Percentiles rank a stretch among this genome's conserved stretches.
phyloP scores from a whole-genome alignment of 1,140 invertebrate species.

The Orussus abietinus region DNA sequence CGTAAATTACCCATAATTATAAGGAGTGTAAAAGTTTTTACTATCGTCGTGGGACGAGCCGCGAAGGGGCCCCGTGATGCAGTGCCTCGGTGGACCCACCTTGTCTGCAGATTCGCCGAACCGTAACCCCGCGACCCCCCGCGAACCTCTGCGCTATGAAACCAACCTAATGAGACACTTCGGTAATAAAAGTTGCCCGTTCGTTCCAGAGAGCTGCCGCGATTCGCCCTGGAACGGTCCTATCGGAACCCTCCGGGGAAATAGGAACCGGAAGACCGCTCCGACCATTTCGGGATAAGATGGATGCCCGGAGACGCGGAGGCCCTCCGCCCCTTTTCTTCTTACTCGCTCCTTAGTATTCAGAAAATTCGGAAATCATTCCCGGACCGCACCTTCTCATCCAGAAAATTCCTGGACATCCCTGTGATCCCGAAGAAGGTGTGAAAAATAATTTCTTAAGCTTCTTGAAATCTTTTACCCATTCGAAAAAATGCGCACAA shows the following conservation, averaged over 20 bases:
- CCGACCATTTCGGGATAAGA: too few species aligned
- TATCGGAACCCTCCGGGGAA: not conserved
- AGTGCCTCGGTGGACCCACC: conserved; percentile 45
- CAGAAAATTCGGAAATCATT: too few species aligned
- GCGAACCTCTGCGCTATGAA: conserved; percentile 22
- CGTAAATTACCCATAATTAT: conserved; percentile 56
- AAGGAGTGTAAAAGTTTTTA: conserved; percentile 55
- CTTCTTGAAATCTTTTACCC: too few species aligned
- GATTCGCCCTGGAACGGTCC: not conserved
- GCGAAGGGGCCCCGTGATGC: conserved; percentile 43
- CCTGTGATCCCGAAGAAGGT: too few species aligned
- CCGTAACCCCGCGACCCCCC: conserved; percentile 34
- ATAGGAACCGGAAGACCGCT: too few species aligned
- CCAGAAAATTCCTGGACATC: too few species aligned
- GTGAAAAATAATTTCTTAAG: too few species aligned
- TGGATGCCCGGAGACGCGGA: too few species aligned
- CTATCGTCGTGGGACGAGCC: conserved; percentile 51
- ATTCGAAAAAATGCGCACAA: too few species aligned
- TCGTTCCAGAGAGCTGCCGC: not conserved
- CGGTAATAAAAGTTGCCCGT: conserved; percentile 35
- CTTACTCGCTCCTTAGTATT: too few species aligned
- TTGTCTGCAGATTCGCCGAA: conserved; percentile 45
- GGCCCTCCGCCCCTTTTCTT: too few species aligned
- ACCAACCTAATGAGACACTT: conserved; percentile 39
- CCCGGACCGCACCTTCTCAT: too few species aligned